Percentiles rank a stretch among this genome's conserved stretches.
Conservation (phyloP, 2,888 invertebrate genomes). For the Mechanitis messenoides region DNA sequence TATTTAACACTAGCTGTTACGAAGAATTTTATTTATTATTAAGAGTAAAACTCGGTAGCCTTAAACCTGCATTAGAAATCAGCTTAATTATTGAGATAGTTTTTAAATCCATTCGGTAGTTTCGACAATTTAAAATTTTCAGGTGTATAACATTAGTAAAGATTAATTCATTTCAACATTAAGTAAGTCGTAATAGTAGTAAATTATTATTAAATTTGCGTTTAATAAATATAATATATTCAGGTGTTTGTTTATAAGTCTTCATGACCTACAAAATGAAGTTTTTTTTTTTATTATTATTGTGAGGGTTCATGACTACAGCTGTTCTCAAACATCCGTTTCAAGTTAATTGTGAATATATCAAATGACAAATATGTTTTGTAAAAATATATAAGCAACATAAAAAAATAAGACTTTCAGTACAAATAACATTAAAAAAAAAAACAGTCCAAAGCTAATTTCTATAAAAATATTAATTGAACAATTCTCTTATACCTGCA, state of each 20-base stretch:
- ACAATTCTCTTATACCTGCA: too few species aligned
- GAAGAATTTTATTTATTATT: too few species aligned
- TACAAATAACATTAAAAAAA: too few species aligned
- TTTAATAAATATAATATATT: background rate
- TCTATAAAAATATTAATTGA: too few species aligned
- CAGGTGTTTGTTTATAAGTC: slow-evolving; percentile 4
- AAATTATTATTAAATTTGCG: too few species aligned
- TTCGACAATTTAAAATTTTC: too few species aligned
- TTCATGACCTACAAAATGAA: slow-evolving; percentile 1
- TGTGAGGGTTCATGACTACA: background rate
- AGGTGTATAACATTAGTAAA: background rate
- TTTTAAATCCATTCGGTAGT: too few species aligned
- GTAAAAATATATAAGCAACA: background rate
- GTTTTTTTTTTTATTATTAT: slow-evolving; percentile 3
- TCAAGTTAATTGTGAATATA: background rate
- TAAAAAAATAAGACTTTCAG: background rate
- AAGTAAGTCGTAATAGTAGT: background rate
- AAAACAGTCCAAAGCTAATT: too few species aligned
- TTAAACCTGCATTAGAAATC: too few species aligned
- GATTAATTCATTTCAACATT: background rate
- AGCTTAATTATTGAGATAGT: too few species aligned
- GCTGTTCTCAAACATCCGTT: background rate
- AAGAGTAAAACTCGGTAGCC: too few species aligned
- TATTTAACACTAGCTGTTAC: too few species aligned
- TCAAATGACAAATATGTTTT: background rate